Percentiles rank a stretch among this genome's conserved stretches.
Conservation (phyloP, 30 jellyfish, hydroid and myxozoan genomes). For the Cassiopea andromeda region DNA sequence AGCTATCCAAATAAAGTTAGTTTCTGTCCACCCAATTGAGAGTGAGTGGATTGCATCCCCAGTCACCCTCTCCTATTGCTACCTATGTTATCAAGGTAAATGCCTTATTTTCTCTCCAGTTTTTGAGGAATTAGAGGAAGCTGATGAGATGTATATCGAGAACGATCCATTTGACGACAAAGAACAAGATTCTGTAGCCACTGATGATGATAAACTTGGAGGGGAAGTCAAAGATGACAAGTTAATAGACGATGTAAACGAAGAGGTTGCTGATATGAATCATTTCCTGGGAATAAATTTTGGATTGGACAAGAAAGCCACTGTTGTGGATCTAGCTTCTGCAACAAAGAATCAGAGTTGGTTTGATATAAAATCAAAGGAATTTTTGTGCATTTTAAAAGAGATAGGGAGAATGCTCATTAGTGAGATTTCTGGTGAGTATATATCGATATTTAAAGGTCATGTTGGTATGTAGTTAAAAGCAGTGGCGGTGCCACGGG, state of each 20-base stretch:
- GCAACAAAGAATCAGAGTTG: not conserved
- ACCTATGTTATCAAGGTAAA: no score
- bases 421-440: not conserved
- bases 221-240: not conserved
- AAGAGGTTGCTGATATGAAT: conserved; percentile 6
- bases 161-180: not conserved
- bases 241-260: not conserved
- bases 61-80: no score
- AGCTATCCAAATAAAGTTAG: no score
- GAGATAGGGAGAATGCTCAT: not conserved
- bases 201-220: not conserved
- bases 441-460: not conserved
- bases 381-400: not conserved
- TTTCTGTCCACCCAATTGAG: no score
- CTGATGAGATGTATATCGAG: not conserved
- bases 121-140: not conserved
- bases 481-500: no score
- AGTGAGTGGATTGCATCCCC: no score
- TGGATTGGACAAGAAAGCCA: conserved; percentile 33
- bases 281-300: conserved; percentile 23
- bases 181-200: no score
- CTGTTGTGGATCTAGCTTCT: not conserved
- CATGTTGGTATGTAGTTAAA: no score
- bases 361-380: not conserved
- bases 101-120: not conserved